Evolutionary conservation across 2,113 vertebrate genomes (phyloP).

Genomic region (Excalfactoria chinensis): DNA sequence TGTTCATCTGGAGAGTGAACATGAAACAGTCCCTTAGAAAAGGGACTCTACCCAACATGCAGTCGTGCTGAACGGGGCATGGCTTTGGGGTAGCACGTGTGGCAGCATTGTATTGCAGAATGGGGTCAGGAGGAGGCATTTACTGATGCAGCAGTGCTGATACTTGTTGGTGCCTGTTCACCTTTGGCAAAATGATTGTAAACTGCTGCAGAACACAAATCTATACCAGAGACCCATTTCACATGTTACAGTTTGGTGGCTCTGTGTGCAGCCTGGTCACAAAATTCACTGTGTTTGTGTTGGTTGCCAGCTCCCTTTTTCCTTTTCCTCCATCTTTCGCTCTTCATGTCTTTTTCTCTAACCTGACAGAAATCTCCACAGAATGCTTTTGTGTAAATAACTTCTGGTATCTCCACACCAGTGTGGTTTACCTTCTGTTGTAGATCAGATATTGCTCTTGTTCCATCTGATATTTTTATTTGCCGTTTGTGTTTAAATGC

Average conservation of each 20-base stretch:
- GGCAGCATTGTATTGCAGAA: rapidly evolving
- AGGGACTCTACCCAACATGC: rapidly evolving
- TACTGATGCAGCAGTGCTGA: background rate
- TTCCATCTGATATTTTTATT: background rate
- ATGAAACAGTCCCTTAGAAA: background rate
- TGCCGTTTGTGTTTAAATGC: background rate
- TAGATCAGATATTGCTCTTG: background rate
- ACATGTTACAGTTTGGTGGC: rapidly evolving
- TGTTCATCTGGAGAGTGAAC: background rate
- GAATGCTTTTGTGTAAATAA: background rate
- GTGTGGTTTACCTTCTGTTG: background rate
- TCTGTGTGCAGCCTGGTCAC: rapidly evolving
- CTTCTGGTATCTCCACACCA: background rate
- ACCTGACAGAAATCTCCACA: background rate
- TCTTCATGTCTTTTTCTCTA: background rate
- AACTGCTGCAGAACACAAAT: background rate
- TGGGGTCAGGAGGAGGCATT: background rate
- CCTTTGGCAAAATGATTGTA: background rate
- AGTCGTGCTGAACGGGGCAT: rapidly evolving
- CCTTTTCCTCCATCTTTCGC: background rate
- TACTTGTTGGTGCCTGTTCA: background rate
- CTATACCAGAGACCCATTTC: rapidly evolving
- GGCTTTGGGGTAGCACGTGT: rapidly evolving
- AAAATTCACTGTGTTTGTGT: background rate
- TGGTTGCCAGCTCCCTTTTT: background rate